Evolutionary conservation across 1,140 invertebrate genomes (phyloP).

Genomic region (Prorops nasuta): DNA sequence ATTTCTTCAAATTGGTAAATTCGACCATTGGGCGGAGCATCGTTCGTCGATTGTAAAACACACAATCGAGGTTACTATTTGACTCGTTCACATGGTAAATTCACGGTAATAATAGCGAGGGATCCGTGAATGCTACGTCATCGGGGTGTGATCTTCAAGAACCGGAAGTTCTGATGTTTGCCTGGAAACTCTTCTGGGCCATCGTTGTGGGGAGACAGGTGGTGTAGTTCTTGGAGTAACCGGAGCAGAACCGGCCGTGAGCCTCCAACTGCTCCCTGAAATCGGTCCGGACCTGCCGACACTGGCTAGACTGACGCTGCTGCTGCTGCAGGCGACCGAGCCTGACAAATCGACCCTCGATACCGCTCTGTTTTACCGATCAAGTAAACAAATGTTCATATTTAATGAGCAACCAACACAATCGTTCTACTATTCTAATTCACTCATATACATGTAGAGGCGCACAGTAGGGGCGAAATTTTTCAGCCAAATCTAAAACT

Average conservation of each 20-base stretch:
- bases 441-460: too few species aligned
- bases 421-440: not conserved
- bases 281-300: slow-evolving; percentile 27
- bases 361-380: slow-evolving; percentile 62
- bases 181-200: slow-evolving; percentile 37
- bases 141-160: slow-evolving; percentile 34
- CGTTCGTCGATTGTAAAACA: too few species aligned
- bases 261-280: slow-evolving; percentile 36
- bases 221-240: slow-evolving; percentile 58
- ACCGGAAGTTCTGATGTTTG: slow-evolving; percentile 34
- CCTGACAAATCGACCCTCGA: slow-evolving; percentile 66
- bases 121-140: slow-evolving; percentile 29
- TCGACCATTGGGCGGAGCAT: too few species aligned
- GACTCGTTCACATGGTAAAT: too few species aligned
- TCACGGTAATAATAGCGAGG: too few species aligned
- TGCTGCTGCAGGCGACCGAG: slow-evolving; percentile 56
- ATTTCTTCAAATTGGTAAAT: too few species aligned
- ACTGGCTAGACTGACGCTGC: slow-evolving; percentile 40
- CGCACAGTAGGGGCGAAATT: too few species aligned
- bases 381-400: not conserved
- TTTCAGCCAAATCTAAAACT: too few species aligned
- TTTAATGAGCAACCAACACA: not conserved
- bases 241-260: slow-evolving; percentile 56
- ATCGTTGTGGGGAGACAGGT: slow-evolving; percentile 59
- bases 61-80: too few species aligned